A percentile compares a stretch with the other conserved stretches of the same genome.
These are phyloP conservation scores for Tetragnatha versicolor DNA, from an alignment of 1,140 invertebrate species.

Conservation along the genomic window DNA sequence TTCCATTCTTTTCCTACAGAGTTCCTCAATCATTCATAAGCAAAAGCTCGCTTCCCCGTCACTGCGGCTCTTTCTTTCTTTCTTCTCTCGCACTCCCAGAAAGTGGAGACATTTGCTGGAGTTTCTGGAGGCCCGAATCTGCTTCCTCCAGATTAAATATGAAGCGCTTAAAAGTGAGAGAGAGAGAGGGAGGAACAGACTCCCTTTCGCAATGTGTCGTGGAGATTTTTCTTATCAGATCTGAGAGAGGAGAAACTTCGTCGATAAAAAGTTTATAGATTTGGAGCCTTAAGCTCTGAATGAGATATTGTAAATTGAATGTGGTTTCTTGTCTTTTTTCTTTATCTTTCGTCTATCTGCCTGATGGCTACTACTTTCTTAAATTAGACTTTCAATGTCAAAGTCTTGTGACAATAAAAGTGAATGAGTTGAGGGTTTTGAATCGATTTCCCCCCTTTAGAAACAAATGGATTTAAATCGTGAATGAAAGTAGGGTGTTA, in stretches of 20 bases:
- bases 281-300: neutral
- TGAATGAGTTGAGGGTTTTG: too few species aligned
- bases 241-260: constrained; percentile 9
- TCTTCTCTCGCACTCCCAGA: constrained; percentile 6
- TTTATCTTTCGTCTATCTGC: constrained; percentile 4
- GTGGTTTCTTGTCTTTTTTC: neutral
- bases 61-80: neutral
- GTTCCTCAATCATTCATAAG: constrained; percentile 43
- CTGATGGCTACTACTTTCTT: constrained; percentile 9
- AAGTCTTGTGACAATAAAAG: too few species aligned
- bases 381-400: too few species aligned
- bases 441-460: too few species aligned
- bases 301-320: constrained; percentile 29
- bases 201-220: constrained; percentile 22
- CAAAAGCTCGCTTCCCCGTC: neutral
- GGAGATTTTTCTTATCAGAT: constrained; percentile 7
- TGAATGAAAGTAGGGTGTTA: too few species aligned
- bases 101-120: constrained; percentile 27
- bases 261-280: constrained; percentile 28
- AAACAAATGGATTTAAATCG: too few species aligned
- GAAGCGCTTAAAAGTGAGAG: constrained; percentile 27
- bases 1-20: too few species aligned
- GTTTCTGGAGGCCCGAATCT: constrained; percentile 23
- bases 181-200: neutral
- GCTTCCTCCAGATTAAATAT: constrained; percentile 37